Evolutionary conservation across 2,797 vertebrate genomes (phyloP), one percentile per base, ranked within the genome.

Genomic region (Alosa sapidissima): DNA sequence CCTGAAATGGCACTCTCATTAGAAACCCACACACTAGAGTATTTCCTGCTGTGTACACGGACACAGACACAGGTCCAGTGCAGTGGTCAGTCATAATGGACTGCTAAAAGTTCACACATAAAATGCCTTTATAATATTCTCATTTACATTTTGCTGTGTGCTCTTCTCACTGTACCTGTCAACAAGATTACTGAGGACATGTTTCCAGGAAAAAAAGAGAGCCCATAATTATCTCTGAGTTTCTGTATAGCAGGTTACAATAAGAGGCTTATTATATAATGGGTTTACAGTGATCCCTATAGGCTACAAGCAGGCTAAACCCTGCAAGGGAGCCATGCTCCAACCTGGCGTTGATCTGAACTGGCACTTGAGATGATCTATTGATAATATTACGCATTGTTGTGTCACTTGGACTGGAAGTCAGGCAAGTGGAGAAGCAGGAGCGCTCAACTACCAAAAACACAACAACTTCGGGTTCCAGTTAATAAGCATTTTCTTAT

Each of bases 181-280:
- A 55, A 13, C 28, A 72, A 28, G 13, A 41, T 72, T 0, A 60
- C 3, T 33, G 10, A 28, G 11, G 4, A 41, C 0, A 36, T 9
- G 68, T 72, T 72, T 16, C 68, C 68, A 41, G 68, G 65, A 11
- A 36, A 45, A 78, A 78, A 47, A 6, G 7, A 21, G 24, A 47
- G 6, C 36, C 19, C 0, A 16, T 72, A 3, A 45, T 47, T 3
- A 72, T 72, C 62, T 68, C 14, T 16, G 41, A 78, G 16, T 41
- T 21, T 47, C 72, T 78, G 41, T 21, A 16, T 47, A 47, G 41
- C 72, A 21, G 41, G 41, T 45, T 78, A 45, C 72, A 21, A 14
- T 78, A 78, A 78, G 72, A 78, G 16, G 72, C 72, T 78, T 78
- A 78, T 78, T 78, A 78, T 47, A 6, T 47, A 78, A 78, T 78